Evolutionary conservation across 2,797 vertebrate genomes (phyloP).

Genomic region (Paratrypauchen microcephalus): DNA sequence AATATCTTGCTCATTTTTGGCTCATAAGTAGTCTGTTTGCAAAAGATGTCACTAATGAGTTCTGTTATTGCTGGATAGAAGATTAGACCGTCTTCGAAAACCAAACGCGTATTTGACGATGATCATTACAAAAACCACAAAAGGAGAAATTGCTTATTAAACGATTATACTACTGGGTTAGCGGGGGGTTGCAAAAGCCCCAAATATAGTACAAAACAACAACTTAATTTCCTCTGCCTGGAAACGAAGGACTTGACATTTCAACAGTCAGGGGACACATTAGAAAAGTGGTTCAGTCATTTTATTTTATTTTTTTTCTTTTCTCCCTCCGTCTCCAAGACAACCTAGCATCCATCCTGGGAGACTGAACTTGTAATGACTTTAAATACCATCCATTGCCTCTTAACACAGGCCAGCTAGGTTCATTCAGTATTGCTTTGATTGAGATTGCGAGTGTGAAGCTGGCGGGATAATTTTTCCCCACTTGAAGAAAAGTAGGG

Average conservation of each 20-base stretch:
- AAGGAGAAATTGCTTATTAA: slow-evolving; percentile 23
- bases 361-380: slow-evolving; percentile 56
- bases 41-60: slow-evolving; percentile 20
- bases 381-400: slow-evolving; percentile 58
- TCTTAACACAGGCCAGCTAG: slow-evolving; percentile 3
- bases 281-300: slow-evolving; percentile 42
- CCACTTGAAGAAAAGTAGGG: slow-evolving; percentile 40
- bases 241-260: slow-evolving; percentile 67
- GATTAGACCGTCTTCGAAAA: slow-evolving; percentile 8
- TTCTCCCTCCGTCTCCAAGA: slow-evolving; percentile 46
- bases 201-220: slow-evolving; percentile 26
- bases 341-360: slow-evolving; percentile 49
- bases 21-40: neutral
- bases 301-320: neutral
- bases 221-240: slow-evolving; percentile 19
- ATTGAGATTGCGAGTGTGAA: slow-evolving; percentile 29
- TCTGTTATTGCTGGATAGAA: neutral
- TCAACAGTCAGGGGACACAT: slow-evolving; percentile 44
- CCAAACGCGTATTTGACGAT: slow-evolving; percentile 30
- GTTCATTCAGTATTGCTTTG: slow-evolving; percentile 20
- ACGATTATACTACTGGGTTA: slow-evolving; percentile 13
- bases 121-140: slow-evolving; percentile 24
- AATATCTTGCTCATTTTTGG: neutral
- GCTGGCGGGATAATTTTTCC: neutral
- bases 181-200: neutral